Conservation (phyloP, 2,113 vertebrate genomes). For the Hippocampus abdominalis region DNA sequence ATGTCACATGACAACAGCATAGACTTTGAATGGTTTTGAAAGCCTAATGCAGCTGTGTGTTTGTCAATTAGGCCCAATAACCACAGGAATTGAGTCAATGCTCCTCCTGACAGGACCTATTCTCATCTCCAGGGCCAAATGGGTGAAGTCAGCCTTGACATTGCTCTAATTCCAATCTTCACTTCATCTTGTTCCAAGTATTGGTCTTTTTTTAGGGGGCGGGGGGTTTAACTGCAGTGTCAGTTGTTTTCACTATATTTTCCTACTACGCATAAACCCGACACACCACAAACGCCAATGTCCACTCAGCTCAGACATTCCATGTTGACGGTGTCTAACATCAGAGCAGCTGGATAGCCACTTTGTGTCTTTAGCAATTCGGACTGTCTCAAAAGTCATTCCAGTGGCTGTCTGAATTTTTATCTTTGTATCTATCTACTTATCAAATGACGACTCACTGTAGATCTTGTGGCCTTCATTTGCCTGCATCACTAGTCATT, state of each 20-base stretch:
- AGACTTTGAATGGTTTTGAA: slow-evolving; percentile 18
- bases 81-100: slow-evolving; percentile 37
- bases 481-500: background rate
- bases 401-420: slow-evolving; percentile 52
- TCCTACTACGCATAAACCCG: slow-evolving; percentile 6
- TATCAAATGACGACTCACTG: slow-evolving; percentile 24
- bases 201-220: background rate
- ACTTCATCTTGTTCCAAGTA: background rate
- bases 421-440: slow-evolving; percentile 35
- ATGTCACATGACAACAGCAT: slow-evolving; percentile 17
- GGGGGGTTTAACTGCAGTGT: background rate
- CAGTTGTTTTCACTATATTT: slow-evolving; percentile 3
- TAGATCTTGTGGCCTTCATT: slow-evolving; percentile 20
- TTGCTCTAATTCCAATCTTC: slow-evolving; percentile 9
- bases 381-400: slow-evolving; percentile 35
- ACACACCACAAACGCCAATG: slow-evolving; percentile 37
- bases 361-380: slow-evolving; percentile 44
- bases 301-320: slow-evolving; percentile 52
- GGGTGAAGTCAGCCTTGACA: slow-evolving; percentile 25
- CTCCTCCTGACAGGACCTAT: slow-evolving; percentile 28
- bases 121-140: slow-evolving; percentile 8
- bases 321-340: slow-evolving; percentile 35
- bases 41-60: slow-evolving; percentile 23
- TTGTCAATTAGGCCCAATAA: slow-evolving; percentile 27
- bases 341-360: slow-evolving; percentile 34